A percentile compares a stretch with the other conserved stretches of the same genome.
These are phyloP conservation scores for Agrotis exclamationis DNA, from an alignment of 2,888 invertebrate genomes.

Conservation along the genomic window DNA sequence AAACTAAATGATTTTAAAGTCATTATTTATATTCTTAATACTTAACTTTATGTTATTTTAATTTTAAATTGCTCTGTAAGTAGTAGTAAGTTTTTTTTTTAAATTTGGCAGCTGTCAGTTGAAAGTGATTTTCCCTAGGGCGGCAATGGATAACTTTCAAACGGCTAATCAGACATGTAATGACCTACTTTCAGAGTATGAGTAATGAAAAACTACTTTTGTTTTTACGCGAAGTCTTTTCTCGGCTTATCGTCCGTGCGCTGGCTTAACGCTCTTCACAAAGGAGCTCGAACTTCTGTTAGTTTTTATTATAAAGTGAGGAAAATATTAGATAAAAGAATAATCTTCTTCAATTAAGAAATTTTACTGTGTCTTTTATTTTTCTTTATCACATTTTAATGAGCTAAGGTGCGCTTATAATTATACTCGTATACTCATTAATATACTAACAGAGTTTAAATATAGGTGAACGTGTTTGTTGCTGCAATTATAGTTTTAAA, in stretches of 20 bases:
- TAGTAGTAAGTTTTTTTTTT: no score
- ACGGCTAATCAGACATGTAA: no score
- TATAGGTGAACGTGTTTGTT: background rate
- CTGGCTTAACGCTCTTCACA: background rate
- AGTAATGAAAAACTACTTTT: slow-evolving; percentile 6
- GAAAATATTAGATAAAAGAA: slow-evolving; percentile 2
- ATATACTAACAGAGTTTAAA: background rate
- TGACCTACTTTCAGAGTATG: no score
- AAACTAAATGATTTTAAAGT: no score
- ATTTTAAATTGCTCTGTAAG: no score
- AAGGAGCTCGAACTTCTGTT: background rate
- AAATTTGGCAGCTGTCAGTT: no score
- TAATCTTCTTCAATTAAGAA: slow-evolving; percentile 13
- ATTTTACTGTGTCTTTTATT: background rate
- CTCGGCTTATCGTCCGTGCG: slow-evolving; percentile 9
- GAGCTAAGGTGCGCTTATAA: background rate
- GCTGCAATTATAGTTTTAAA: background rate
- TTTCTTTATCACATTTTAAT: background rate
- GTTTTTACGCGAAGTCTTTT: background rate
- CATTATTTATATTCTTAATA: no score
- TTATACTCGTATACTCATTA: no score
- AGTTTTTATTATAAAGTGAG: background rate
- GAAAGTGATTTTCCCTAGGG: no score
- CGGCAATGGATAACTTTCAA: no score
- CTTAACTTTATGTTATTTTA: no score